Evolutionary conservation across 2,113 vertebrate species (phyloP).

Genomic region (Plectropomus leopardus): DNA sequence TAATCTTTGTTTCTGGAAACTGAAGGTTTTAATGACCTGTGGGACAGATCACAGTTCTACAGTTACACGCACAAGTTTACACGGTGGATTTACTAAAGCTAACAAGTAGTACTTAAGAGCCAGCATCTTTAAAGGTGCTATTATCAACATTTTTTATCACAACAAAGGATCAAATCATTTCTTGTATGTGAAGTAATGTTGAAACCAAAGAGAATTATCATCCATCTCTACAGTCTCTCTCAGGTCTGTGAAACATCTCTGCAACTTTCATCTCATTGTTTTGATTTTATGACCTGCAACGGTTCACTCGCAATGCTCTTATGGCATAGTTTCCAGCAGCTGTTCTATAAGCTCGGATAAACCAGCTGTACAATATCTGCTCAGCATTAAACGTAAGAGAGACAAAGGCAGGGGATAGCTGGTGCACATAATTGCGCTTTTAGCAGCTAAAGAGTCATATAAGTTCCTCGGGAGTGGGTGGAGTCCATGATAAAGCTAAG

Average conservation of each 20-base stretch:
- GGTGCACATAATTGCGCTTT: neutral
- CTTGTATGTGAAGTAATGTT: neutral
- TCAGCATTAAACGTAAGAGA: neutral
- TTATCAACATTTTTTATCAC: neutral
- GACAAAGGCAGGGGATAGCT: neutral
- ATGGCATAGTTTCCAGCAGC: neutral
- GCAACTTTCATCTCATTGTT: slow-evolving; percentile 15
- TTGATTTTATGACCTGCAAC: slow-evolving; percentile 13
- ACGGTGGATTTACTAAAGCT: neutral
- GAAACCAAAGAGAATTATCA: neutral
- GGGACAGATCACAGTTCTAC: neutral
- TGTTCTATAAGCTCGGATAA: neutral
- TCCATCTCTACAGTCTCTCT: neutral
- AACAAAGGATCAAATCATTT: neutral
- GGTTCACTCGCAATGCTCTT: neutral
- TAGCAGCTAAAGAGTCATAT: neutral
- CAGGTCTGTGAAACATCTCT: neutral
- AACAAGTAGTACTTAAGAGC: neutral
- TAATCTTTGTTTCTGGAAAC: slow-evolving; percentile 7
- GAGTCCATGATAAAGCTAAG: too few relatives aligned
- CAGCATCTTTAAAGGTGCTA: neutral
- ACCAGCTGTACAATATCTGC: neutral
- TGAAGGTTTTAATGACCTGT: neutral
- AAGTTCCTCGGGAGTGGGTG: neutral
- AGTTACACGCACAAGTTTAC: neutral